These are phyloP conservation scores for Luscinia luscinia DNA, from an alignment of 2,797 vertebrate species.

Conservation along the genomic window DNA sequence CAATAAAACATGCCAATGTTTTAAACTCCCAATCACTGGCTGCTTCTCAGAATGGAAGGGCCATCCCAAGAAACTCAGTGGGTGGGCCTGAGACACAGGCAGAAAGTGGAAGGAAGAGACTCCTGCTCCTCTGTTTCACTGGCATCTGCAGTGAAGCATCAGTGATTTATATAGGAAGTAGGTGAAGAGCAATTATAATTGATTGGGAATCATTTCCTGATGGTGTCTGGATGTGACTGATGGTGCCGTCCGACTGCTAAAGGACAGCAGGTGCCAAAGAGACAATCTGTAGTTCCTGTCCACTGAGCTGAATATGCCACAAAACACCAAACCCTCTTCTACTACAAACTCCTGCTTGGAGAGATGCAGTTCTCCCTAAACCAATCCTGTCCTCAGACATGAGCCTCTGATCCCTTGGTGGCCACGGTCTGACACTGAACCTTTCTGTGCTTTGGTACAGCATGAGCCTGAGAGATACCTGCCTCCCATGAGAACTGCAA, in stretches of 20 bases:
- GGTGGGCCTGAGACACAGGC: constrained; percentile 16
- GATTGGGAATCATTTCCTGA: constrained; percentile 75
- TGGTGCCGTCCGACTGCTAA: constrained; percentile 47
- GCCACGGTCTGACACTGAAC: not conserved
- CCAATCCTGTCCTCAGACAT: not conserved
- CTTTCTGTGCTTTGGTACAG: not conserved
- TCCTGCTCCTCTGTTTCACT: constrained; percentile 14
- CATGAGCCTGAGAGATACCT: accelerated
- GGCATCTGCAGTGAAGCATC: constrained; percentile 55
- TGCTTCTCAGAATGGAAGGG: constrained; percentile 34
- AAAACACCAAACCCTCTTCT: constrained; percentile 4
- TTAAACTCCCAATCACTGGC: not conserved
- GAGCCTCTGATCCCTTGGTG: not conserved
- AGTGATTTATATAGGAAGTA: constrained; percentile 73
- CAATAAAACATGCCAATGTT: not conserved
- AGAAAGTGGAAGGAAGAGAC: constrained; percentile 31
- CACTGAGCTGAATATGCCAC: not conserved
- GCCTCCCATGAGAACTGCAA: not conserved
- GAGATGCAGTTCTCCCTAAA: not conserved
- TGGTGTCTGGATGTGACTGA: constrained; percentile 63
- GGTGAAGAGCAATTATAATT: constrained; percentile 76
- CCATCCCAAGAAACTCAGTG: constrained; percentile 36
- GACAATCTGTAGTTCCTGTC: constrained; percentile 15
- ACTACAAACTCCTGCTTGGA: not conserved
- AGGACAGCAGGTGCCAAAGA: constrained; percentile 43